Evolutionary conservation across 1,140 invertebrate genomes (phyloP).

Genomic region (Triops cancriformis): DNA sequence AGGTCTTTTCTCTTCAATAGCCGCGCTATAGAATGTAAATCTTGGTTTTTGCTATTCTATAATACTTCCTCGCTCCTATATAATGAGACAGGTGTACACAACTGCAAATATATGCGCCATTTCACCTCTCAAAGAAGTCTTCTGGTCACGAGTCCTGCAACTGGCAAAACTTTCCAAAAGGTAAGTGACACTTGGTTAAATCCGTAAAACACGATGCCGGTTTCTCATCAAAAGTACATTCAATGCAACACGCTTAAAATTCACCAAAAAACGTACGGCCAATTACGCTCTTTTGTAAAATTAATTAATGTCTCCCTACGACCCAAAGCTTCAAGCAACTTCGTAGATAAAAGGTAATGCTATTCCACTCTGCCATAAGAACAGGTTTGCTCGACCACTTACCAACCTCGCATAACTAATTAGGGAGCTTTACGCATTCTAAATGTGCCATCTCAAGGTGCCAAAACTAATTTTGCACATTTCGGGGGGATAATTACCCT

Average conservation of each 20-base stretch:
- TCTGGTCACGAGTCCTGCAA: neutral
- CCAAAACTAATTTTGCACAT: neutral
- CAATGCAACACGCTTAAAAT: neutral
- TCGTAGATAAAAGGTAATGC: neutral
- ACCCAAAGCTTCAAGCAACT: neutral
- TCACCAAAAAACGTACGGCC: neutral
- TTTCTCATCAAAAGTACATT: neutral
- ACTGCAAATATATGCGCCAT: neutral
- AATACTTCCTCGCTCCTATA: neutral
- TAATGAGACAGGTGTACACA: neutral
- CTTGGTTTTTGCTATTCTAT: neutral
- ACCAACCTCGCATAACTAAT: neutral
- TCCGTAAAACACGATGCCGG: neutral
- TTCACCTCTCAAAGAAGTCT: neutral
- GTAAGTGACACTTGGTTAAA: neutral
- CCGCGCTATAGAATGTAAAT: neutral
- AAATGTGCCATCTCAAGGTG: neutral
- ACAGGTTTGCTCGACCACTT: too few relatives aligned
- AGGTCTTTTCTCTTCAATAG: neutral
- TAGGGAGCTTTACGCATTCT: neutral
- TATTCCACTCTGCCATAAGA: too few relatives aligned
- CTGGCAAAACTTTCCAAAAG: neutral
- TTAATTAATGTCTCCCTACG: neutral
- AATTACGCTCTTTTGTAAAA: neutral
- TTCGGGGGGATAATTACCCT: too few relatives aligned